phyloP scores from a whole-genome alignment of 2,888 invertebrate genomes.

The Dendrolimus houi region DNA sequence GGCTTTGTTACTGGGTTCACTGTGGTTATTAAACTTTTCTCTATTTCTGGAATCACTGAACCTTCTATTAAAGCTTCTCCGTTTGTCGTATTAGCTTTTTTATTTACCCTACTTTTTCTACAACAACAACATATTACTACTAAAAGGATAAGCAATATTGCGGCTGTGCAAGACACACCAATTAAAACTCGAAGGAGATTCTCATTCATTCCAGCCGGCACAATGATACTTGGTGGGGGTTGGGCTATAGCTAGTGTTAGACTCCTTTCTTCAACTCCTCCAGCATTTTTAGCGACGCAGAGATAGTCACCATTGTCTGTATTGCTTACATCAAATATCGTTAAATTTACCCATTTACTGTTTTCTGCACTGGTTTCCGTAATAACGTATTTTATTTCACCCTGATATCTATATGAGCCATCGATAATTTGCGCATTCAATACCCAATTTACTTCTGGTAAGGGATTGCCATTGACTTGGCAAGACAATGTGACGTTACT shows the following conservation, averaged over 20 bases:
- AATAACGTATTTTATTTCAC: conserved; percentile 65
- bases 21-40: conserved; percentile 88
- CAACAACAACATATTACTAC: conserved; percentile 76
- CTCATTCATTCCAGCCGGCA: conserved; percentile 73
- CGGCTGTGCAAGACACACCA: conserved; percentile 59
- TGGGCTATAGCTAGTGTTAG: conserved; percentile 77
- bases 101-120: conserved; percentile 65
- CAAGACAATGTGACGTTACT: conserved; percentile 84
- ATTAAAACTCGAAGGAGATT: conserved; percentile 74
- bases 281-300: conserved; percentile 89
- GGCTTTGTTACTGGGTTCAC: conserved; percentile 92
- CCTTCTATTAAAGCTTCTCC: conserved; percentile 84
- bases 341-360: conserved; percentile 81
- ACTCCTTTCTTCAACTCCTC: conserved; percentile 86
- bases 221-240: conserved; percentile 52
- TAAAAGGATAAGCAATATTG: conserved; percentile 68
- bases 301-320: conserved; percentile 84
- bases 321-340: conserved; percentile 77
- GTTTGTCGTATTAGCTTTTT: conserved; percentile 76
- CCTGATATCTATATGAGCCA: conserved; percentile 64
- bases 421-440: conserved; percentile 80
- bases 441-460: conserved; percentile 85
- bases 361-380: conserved; percentile 47
- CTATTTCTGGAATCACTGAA: conserved; percentile 87
- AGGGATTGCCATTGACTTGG: conserved; percentile 84